Percentiles rank a stretch among this genome's conserved stretches.
Evolutionary conservation across 2,113 vertebrate genomes (phyloP).

Genomic region (Apteryx mantelli): DNA sequence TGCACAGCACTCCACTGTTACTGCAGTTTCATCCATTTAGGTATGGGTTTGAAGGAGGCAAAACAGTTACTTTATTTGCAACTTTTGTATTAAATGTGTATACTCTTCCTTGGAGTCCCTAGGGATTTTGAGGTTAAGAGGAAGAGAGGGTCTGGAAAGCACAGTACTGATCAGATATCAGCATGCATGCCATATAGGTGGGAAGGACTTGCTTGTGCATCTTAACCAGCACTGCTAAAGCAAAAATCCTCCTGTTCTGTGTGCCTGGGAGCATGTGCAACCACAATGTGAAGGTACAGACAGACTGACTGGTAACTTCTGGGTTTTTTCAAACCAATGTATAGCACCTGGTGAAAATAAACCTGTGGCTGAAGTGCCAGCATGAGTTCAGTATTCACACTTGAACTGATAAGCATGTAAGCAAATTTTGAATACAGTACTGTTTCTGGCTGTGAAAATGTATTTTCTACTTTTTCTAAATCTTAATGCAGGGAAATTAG

Average conservation of each 20-base stretch:
- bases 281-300: background rate
- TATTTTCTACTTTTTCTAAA: background rate
- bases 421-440: background rate
- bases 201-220: background rate
- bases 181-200: accelerated
- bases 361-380: background rate
- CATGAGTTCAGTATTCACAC: background rate
- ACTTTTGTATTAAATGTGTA: background rate
- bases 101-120: background rate
- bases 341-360: background rate
- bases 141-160: background rate
- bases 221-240: too few species aligned
- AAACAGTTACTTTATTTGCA: background rate
- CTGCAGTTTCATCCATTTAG: background rate
- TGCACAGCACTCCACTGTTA: background rate
- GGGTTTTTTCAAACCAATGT: background rate
- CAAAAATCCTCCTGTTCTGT: background rate
- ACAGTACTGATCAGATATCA: background rate
- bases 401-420: background rate
- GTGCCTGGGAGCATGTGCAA: background rate
- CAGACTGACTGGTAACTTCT: background rate
- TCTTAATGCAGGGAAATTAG: background rate
- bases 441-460: background rate
- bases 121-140: background rate
- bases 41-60: background rate